phyloP scores from a whole-genome alignment of 2,113 vertebrate genomes.

The Callipepla squamata region DNA sequence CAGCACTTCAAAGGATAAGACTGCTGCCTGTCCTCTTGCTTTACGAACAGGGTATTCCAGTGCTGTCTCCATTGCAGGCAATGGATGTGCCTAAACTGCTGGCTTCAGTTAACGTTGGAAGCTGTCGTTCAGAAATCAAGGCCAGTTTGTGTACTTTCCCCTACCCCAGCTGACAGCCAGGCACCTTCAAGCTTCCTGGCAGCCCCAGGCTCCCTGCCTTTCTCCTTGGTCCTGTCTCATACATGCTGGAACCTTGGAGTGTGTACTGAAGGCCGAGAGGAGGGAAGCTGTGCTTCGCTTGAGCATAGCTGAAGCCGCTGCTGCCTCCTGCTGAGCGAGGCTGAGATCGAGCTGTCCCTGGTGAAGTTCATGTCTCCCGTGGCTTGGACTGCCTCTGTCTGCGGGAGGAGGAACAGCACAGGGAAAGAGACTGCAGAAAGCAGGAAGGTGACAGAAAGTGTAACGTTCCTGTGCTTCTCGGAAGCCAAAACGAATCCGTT shows the following conservation, averaged over 20 bases:
- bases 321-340: not conserved
- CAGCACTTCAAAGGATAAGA: constrained; percentile 53
- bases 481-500: constrained; percentile 34
- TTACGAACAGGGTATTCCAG: constrained; percentile 36
- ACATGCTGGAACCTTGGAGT: not conserved
- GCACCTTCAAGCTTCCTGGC: constrained; percentile 8
- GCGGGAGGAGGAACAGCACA: not conserved
- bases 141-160: constrained; percentile 29
- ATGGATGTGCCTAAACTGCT: constrained; percentile 55
- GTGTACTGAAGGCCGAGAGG: not conserved
- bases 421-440: not conserved
- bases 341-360: not conserved
- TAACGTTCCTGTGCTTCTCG: not conserved
- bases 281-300: not conserved
- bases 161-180: constrained; percentile 22
- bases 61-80: constrained; percentile 69
- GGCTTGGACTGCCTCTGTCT: not conserved
- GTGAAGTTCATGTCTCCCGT: not conserved
- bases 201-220: not conserved
- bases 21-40: constrained; percentile 13
- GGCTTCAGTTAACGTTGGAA: not conserved
- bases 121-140: constrained; percentile 31
- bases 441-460: fast-evolving
- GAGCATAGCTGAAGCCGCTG: not conserved
- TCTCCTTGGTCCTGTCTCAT: not conserved